phyloP scores from a whole-genome alignment of 2,888 invertebrate species.

The Dolichomitus sp. region DNA sequence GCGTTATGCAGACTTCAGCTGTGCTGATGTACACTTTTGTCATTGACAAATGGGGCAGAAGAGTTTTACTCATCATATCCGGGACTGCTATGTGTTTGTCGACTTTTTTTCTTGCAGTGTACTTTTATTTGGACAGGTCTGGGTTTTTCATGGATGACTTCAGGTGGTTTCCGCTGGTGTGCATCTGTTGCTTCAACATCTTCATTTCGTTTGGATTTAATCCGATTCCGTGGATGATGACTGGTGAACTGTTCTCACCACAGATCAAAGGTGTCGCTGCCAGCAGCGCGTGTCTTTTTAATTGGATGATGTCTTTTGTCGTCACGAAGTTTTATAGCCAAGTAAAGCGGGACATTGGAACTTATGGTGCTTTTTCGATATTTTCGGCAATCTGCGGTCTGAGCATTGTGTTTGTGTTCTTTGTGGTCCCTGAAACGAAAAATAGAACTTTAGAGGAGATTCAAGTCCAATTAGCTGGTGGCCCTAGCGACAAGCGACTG shows the following conservation, averaged over 20 bases:
- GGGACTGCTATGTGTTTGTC: slow-evolving; percentile 91
- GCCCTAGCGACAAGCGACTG: background rate
- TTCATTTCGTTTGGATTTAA: slow-evolving; percentile 95
- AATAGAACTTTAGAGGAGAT: slow-evolving; percentile 86
- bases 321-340: slow-evolving; percentile 92
- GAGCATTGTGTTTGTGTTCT: slow-evolving; percentile 90
- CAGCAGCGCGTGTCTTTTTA: slow-evolving; percentile 93
- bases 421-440: slow-evolving; percentile 89
- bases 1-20: slow-evolving; percentile 93
- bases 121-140: slow-evolving; percentile 87
- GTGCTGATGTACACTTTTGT: slow-evolving; percentile 92
- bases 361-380: slow-evolving; percentile 91
- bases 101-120: slow-evolving; percentile 91
- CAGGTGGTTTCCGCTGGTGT: slow-evolving; percentile 92
- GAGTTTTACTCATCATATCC: slow-evolving; percentile 91
- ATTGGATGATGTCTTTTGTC: slow-evolving; percentile 93
- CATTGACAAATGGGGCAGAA: slow-evolving; percentile 94
- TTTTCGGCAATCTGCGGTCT: slow-evolving; percentile 90
- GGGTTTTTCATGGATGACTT: slow-evolving; percentile 86
- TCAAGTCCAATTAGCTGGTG: slow-evolving; percentile 82
- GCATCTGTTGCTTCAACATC: slow-evolving; percentile 92
- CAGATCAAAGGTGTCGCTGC: slow-evolving; percentile 93
- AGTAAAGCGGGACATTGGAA: slow-evolving; percentile 88
- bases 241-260: slow-evolving; percentile 93
- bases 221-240: slow-evolving; percentile 95